A percentile compares a stretch with the other conserved stretches of the same genome.
Conservation (phyloP, 1,140 invertebrate species). For the Drosophila subpulchrella region DNA sequence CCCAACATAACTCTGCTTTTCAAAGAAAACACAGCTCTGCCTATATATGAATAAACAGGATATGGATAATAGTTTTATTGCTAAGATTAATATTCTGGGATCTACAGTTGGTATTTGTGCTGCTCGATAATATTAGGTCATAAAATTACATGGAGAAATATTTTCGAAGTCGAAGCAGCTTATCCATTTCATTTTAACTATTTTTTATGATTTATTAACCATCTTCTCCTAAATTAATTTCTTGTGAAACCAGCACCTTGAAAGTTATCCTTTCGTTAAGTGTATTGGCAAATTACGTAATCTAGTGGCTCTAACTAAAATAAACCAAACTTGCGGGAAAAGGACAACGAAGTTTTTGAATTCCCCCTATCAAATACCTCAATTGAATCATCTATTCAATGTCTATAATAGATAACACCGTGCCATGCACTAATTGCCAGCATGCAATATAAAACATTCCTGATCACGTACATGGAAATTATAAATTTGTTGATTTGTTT, state of each 20-base stretch:
- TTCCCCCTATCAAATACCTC: neutral
- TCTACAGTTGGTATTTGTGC: neutral
- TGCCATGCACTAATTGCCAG: neutral
- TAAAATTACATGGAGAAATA: neutral
- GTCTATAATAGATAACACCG: neutral
- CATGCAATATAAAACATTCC: slow-evolving; percentile 1
- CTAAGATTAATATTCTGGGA: neutral
- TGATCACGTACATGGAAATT: slow-evolving; percentile 30
- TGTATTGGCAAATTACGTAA: neutral
- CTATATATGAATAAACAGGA: neutral
- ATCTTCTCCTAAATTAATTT: too few species aligned
- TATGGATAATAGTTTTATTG: neutral
- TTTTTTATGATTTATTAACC: too few species aligned
- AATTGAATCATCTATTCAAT: too few species aligned
- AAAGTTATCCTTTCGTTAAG: neutral
- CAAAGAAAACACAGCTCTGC: neutral
- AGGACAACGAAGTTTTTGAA: neutral
- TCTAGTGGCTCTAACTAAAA: neutral
- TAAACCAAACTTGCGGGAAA: neutral
- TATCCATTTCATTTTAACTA: too few species aligned
- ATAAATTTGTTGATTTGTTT: slow-evolving; percentile 42
- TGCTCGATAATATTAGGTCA: neutral
- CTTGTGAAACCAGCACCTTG: too few species aligned
- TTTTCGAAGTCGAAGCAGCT: neutral
- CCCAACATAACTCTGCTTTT: neutral